Base-by-base conservation (phyloP, 2,797 vertebrate genomes). In the Numenius phaeopus region DNA sequence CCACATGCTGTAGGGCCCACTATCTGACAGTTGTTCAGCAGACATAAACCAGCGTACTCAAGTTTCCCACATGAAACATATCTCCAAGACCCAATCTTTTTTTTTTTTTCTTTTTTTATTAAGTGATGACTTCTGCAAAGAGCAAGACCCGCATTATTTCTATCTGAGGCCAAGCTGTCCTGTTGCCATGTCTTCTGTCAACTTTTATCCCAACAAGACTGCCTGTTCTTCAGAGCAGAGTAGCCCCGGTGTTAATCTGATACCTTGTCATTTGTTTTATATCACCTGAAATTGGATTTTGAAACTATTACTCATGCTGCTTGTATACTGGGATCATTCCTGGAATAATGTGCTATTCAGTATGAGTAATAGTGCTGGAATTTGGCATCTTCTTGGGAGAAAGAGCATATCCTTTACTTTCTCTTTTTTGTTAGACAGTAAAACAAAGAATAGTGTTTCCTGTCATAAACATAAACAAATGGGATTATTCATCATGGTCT, bases 1-100 rank as follows among this genome's bases (percentile, higher is more conserved):
- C 94, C 96, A 97, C 94, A 95, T 96, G 92, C 93, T 93, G 73
- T 78, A 89, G 81, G 81, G 88, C 71, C 89, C 76, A 7, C 23
- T 87, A 57, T 95, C 95, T 96, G 94, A 96, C 96, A 94, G 92
- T 96, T 87, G 50, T 80, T 97, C 92, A 79, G 91, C 82, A 85
- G 96, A 98, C 91, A 97, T 87, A 97, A 97, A 96, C 82, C 95
- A 97, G 95, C 14, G 3, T 87, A 83, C 83, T 96, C 76, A 57
- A 92, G 49, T 94, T 96, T 95, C 94, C 95, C 96, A 95, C 95
- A 93, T 93, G 94, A 95, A 97, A 85, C 71, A 12, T 67, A 77
- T 78, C 82, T 90, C 62, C 58, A 92, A 92, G 52, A 57, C 76
- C 65, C 46, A 47, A 29, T 55, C 47, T 85, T 90, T n/a, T 37